Base-by-base conservation (phyloP, 2,888 invertebrate genomes). In the Phymatocera aterrima region DNA sequence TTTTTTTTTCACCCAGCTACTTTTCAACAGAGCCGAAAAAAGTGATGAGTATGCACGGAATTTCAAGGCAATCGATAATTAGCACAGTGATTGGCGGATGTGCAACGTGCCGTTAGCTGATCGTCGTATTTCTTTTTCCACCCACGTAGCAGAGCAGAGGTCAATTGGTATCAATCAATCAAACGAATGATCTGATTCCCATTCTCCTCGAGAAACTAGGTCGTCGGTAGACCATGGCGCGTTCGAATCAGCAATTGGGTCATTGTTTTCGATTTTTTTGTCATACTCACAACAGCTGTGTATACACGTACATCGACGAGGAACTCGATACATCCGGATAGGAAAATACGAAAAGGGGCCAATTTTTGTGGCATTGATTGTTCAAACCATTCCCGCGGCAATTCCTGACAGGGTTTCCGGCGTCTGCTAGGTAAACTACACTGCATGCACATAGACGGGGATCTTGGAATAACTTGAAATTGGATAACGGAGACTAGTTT, bases 41-140 rank as follows among this genome's bases (percentile, higher is more conserved):
- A 68, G 72, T 31, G 48, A 72, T 72, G 48, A 72, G 31, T 51
- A 51, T 15, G 72, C 34, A 28, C 34, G 68, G 28, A 68, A 72
- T 48, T 72, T 72, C 18, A 43, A 51, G 51, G 8, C 18, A 72
- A 51, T 51, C 34, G 18, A 51, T 72, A 37, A 64, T 64, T 64
- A 64, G 10, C n/a, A n/a, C 12, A 28, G 24, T 3, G 34, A 51
- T 10, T 18, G 15, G 37, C n/a, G 5, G 48, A 43, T 15, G 28
- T 24, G 3, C 18, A n/a, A n/a, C n/a, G n/a, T n/a, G 48, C 31
- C 31, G 34, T 72, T 51, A 51, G 21, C 15, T 34, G 51, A 72
- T 1, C 6, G 51, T 34, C 12, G 51, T 51, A 48, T 51, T 51
- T 8, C 28, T 34, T 68, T 28, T 68, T 68, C 43, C 46, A 24